These are phyloP conservation scores for Sphecodes monilicornis DNA, from an alignment of 2,888 invertebrate species.

Conservation along the genomic window DNA sequence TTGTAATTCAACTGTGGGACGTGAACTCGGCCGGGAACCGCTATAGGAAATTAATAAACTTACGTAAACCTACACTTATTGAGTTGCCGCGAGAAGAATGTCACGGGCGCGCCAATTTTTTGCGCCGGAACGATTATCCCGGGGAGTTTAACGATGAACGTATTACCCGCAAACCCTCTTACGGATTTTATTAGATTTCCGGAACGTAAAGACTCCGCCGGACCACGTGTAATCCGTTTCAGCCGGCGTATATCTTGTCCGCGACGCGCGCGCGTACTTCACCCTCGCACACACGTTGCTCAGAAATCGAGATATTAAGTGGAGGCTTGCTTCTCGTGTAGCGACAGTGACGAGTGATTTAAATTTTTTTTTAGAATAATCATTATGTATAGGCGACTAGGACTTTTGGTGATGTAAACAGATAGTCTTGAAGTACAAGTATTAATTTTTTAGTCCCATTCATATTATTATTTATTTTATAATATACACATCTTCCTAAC, in stretches of 20 bases:
- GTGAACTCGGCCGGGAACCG: constrained; percentile 9
- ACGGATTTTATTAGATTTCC: constrained; percentile 72
- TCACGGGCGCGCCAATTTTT: constrained; percentile 26
- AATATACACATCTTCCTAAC: no score
- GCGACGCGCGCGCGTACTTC: neutral
- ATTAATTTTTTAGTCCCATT: no score
- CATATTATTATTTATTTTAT: no score
- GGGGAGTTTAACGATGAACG: constrained; percentile 64
- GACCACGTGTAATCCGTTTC: constrained; percentile 65
- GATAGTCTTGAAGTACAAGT: no score
- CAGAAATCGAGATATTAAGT: neutral
- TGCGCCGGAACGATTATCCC: constrained; percentile 55
- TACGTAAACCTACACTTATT: constrained; percentile 57
- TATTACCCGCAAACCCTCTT: constrained; percentile 72
- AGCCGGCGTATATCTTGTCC: constrained; percentile 56
- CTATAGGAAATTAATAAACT: constrained; percentile 46
- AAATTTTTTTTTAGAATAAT: no score
- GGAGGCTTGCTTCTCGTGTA: no score
- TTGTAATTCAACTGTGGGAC: neutral
- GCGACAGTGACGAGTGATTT: no score
- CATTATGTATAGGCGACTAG: no score
- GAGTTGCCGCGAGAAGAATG: constrained; percentile 47
- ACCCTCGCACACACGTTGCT: neutral
- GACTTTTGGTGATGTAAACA: no score
- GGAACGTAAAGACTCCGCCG: constrained; percentile 61